Conservation (phyloP, 1,140 invertebrate genomes). For the Coptotermes formosanus region DNA sequence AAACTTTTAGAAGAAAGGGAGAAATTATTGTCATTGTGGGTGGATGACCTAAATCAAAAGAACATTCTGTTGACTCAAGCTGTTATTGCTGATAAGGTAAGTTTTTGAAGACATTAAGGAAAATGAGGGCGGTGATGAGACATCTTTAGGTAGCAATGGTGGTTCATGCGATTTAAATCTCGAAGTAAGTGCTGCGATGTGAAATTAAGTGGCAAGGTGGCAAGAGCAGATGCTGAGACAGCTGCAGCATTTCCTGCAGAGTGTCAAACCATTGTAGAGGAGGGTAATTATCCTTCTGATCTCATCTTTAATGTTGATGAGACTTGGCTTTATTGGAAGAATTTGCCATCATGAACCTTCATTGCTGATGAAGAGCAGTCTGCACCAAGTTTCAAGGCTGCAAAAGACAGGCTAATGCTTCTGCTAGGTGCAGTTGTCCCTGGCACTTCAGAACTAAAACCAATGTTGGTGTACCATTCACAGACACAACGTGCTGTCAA, state of each 20-base stretch:
- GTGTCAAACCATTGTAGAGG: background rate
- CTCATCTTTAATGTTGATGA: slow-evolving; percentile 39
- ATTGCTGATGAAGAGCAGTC: slow-evolving; percentile 34
- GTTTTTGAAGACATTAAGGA: too few species aligned
- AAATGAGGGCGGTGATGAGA: background rate
- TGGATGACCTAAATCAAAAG: too few species aligned
- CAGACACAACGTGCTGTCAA: too few species aligned
- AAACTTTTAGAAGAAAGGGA: too few species aligned
- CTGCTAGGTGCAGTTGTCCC: slow-evolving; percentile 36
- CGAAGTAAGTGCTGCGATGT: background rate
- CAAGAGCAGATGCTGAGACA: background rate
- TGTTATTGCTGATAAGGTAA: slow-evolving; percentile 34
- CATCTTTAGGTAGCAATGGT: background rate
- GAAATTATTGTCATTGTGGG: too few species aligned
- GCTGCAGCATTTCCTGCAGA: background rate
- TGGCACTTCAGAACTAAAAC: too few species aligned
- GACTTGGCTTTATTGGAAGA: slow-evolving; percentile 40
- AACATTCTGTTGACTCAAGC: slow-evolving; percentile 37
- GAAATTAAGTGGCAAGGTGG: background rate
- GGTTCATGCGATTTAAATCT: background rate
- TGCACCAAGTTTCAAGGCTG: slow-evolving; percentile 35
- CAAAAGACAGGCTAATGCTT: slow-evolving; percentile 39
- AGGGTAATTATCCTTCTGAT: slow-evolving; percentile 14
- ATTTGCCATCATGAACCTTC: slow-evolving; percentile 37
- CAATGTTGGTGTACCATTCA: too few species aligned